Evolutionary conservation across 1,140 invertebrate species (phyloP), one percentile per base, ranked within the genome.

Genomic region (Scaptodrosophila lebanonensis): DNA sequence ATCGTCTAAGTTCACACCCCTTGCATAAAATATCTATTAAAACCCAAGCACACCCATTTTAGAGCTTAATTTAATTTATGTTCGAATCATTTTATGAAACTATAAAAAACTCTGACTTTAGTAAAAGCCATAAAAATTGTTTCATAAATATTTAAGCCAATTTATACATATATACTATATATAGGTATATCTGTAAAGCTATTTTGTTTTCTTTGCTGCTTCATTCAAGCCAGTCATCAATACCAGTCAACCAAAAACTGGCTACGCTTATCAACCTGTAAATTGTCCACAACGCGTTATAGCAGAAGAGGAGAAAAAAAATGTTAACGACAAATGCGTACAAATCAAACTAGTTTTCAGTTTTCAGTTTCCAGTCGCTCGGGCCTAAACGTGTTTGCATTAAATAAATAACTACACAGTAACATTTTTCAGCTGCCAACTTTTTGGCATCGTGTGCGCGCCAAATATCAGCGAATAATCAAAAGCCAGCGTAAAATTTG

Each of bases 401-500:
- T 38, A 56, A 48, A 20, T 3, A 42, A 47, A 45, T 13, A 45
- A 32, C 16, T 36, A 16, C 20, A 49, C 36, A 53, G 47, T 22
- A 47, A 39, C 22, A 60, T 5, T 43, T 15, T 59, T 51, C n/a
- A n/a, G n/a, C n/a, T n/a, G n/a, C n/a, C n/a, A n/a, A n/a, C n/a
- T n/a, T n/a, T n/a, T n/a, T n/a, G n/a, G n/a, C n/a, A 58, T 22
- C 11, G 30, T 36, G 32, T 45, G 29, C 35, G 38, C 16, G 20
- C 50, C 40, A 56, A 36, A 42, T 18, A 29, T 22, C 63, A 64
- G 58, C 25, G 59, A 56, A 52, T 53, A 58, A 50, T 76, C n/a
- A n/a, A n/a, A n/a, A n/a, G n/a, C n/a, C n/a, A n/a, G n/a, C n/a
- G 72, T 76, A 76, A 76, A 76, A 60, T 67, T 57, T 59, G 42